phyloP scores from a whole-genome alignment of 2,113 vertebrate genomes.

The Hyaena hyaena region DNA sequence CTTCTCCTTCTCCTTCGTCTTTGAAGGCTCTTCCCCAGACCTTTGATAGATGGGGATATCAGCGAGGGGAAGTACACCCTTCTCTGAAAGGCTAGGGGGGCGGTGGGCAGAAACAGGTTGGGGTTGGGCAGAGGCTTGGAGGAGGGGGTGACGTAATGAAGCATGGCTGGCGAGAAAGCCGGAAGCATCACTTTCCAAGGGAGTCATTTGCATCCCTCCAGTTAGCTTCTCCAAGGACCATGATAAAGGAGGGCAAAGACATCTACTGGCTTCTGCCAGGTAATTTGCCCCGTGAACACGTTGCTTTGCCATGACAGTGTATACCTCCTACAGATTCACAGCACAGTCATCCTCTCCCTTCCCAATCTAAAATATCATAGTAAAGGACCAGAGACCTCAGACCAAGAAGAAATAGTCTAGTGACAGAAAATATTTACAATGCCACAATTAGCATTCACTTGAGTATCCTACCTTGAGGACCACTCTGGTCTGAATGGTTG shows the following conservation, averaged over 20 bases:
- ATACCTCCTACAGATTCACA: background rate
- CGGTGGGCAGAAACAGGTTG: rapidly evolving
- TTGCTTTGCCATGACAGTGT: background rate
- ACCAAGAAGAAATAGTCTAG: background rate
- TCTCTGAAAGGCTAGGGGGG: background rate
- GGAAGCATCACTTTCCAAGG: background rate
- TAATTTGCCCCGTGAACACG: background rate
- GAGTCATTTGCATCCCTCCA: background rate
- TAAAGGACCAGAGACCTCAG: background rate
- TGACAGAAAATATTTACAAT: background rate
- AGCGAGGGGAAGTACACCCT: background rate
- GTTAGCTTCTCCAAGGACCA: background rate
- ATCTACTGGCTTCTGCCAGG: background rate
- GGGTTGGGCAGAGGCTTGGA: background rate
- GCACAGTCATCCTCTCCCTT: background rate
- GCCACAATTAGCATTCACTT: background rate
- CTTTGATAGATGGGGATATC: rapidly evolving
- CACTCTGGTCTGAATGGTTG: background rate
- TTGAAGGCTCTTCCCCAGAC: background rate
- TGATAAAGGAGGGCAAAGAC: background rate
- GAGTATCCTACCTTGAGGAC: background rate
- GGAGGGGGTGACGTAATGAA: background rate
- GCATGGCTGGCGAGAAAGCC: background rate
- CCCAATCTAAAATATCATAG: background rate
- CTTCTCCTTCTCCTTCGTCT: background rate